These are phyloP conservation scores for Takifugu bimaculatus DNA, from an alignment of 2,113 vertebrate species.

Conservation along the genomic window DNA sequence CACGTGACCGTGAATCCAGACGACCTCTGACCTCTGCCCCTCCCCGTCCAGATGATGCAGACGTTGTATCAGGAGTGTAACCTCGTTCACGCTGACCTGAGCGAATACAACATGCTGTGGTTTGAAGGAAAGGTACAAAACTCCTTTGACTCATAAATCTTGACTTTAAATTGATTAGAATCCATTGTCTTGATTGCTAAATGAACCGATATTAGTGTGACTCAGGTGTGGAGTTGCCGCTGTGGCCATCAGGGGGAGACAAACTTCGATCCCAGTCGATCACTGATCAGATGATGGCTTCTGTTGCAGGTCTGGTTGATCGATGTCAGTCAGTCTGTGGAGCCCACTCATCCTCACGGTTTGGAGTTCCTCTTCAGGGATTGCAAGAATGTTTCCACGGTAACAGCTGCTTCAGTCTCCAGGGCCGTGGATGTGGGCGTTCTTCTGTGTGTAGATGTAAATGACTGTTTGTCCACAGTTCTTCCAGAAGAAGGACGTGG, in stretches of 20 bases:
- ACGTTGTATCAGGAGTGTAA: constrained; percentile 85
- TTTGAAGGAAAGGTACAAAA: constrained; percentile 75
- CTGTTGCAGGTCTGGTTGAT: constrained; percentile 86
- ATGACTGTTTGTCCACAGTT: constrained; percentile 74
- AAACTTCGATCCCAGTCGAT: no score
- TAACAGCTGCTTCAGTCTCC: constrained; percentile 42
- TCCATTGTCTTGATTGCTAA: no score
- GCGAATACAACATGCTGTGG: constrained; percentile 98
- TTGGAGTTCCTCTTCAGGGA: constrained; percentile 95
- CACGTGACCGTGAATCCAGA: not conserved
- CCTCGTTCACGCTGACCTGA: constrained; percentile 94
- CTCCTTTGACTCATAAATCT: not conserved
- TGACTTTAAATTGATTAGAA: not conserved
- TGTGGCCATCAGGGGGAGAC: no score
- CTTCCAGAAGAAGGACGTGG: constrained; percentile 89
- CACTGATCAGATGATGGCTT: no score
- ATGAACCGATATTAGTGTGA: no score
- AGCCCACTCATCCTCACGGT: constrained; percentile 92
- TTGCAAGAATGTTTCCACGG: constrained; percentile 91
- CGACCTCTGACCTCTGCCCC: not conserved
- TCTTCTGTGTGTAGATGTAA: not conserved
- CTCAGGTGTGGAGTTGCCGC: no score
- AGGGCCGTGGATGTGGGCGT: not conserved
- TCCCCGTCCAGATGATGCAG: constrained; percentile 84
- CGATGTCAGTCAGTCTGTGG: constrained; percentile 95